A percentile compares a stretch with the other conserved stretches of the same genome.
phyloP scores from a whole-genome alignment of 2,113 vertebrate species.

The Solea solea region DNA sequence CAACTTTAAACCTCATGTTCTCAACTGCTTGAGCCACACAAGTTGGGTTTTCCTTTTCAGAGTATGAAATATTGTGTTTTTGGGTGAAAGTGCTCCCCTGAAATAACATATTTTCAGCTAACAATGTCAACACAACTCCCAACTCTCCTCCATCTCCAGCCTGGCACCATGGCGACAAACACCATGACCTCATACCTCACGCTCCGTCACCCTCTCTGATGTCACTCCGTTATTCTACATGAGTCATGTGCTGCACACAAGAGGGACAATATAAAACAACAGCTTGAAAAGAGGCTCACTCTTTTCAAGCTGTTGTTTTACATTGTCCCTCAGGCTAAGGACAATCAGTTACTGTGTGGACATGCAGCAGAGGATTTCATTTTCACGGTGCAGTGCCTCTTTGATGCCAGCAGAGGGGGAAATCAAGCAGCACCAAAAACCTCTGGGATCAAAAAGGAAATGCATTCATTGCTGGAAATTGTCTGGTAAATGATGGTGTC shows the following conservation, averaged over 20 bases:
- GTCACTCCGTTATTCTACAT: constrained; percentile 45
- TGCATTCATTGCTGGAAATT: constrained; percentile 28
- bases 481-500: constrained; percentile 26
- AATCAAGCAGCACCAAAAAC: constrained; percentile 14
- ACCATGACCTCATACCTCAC: constrained; percentile 68
- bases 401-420: constrained; percentile 65
- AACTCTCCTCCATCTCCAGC: constrained; percentile 15
- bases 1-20: neutral
- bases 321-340: neutral
- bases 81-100: neutral
- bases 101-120: neutral
- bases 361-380: neutral
- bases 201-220: constrained; percentile 43
- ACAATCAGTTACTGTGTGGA: constrained; percentile 33
- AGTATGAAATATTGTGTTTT: neutral
- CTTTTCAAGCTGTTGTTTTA: constrained; percentile 44
- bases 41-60: neutral
- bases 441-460: constrained; percentile 16
- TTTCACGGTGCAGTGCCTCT: constrained; percentile 18
- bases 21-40: neutral
- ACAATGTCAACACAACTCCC: neutral
- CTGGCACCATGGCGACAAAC: constrained; percentile 43
- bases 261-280: constrained; percentile 4
- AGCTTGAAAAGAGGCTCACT: constrained; percentile 46
- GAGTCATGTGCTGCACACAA: constrained; percentile 62